A percentile compares a stretch with the other conserved stretches of the same genome.
Conservation (phyloP, 2,113 vertebrate species). For the Lipophrys pholis region DNA sequence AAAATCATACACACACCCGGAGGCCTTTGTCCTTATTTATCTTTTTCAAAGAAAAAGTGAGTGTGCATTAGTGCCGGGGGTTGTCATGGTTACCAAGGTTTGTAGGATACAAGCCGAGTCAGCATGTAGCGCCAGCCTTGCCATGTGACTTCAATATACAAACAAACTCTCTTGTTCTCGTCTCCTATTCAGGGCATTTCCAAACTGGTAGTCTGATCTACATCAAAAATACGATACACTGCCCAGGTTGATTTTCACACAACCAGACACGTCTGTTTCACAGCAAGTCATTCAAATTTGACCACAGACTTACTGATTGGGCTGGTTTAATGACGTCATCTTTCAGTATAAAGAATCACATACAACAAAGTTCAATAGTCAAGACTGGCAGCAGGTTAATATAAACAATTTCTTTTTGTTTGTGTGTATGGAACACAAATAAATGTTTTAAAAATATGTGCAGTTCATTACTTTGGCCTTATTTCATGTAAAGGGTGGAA, state of each 20-base stretch:
- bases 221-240: not conserved
- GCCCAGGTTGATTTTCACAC: not conserved
- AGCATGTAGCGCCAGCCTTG: constrained; percentile 68
- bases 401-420: not conserved
- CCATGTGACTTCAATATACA: constrained; percentile 72
- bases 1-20: constrained; percentile 26
- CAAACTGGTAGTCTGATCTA: not conserved
- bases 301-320: not conserved
- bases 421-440: not conserved
- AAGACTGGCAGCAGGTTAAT: not conserved
- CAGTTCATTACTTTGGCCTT: too few relatives aligned
- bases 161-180: constrained; percentile 56
- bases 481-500: not conserved
- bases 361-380: constrained; percentile 5
- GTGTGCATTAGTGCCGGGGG: constrained; percentile 63
- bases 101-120: constrained; percentile 79
- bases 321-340: not conserved
- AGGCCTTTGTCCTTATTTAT: constrained; percentile 77
- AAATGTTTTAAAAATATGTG: too few relatives aligned
- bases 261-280: not conserved
- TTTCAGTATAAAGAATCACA: not conserved
- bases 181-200: constrained; percentile 4
- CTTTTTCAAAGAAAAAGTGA: constrained; percentile 63
- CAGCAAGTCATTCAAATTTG: constrained; percentile 1
- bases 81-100: constrained; percentile 80